Conservation (phyloP, 2,113 vertebrate species). For the Onychorhynchus coronatus region DNA sequence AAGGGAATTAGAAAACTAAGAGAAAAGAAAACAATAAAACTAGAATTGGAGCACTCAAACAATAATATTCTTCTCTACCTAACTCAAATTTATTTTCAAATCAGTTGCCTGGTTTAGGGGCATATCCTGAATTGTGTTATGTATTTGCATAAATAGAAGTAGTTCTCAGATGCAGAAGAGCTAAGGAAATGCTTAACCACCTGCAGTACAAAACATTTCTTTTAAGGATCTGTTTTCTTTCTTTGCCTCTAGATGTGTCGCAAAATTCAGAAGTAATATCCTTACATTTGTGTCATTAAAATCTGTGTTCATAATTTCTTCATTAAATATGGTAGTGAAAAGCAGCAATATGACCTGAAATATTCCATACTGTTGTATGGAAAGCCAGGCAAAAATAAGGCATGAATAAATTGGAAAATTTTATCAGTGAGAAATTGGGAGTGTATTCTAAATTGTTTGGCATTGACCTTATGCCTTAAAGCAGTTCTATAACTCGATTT, state of each 20-base stretch:
- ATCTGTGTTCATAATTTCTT: not conserved
- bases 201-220: not conserved
- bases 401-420: not conserved
- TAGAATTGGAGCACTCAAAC: not conserved
- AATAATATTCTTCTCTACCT: not conserved
- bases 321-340: not conserved
- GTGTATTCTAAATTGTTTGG: not conserved
- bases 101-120: not conserved
- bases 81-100: not conserved
- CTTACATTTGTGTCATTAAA: not conserved
- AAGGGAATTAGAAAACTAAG: not conserved
- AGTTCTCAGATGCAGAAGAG: not conserved
- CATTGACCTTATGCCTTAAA: not conserved
- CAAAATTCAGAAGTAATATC: slow-evolving; percentile 7
- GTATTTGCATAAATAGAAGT: not conserved
- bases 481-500: not conserved
- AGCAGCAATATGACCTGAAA: not conserved
- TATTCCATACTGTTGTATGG: not conserved
- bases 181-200: not conserved
- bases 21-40: not conserved
- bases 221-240: not conserved
- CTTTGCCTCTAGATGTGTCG: not conserved
- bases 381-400: not conserved
- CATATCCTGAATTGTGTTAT: not conserved
- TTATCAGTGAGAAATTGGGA: not conserved